A percentile compares a stretch with the other conserved stretches of the same genome.
Conservation (phyloP, 2,113 vertebrate species). For the Sciurus niger region DNA sequence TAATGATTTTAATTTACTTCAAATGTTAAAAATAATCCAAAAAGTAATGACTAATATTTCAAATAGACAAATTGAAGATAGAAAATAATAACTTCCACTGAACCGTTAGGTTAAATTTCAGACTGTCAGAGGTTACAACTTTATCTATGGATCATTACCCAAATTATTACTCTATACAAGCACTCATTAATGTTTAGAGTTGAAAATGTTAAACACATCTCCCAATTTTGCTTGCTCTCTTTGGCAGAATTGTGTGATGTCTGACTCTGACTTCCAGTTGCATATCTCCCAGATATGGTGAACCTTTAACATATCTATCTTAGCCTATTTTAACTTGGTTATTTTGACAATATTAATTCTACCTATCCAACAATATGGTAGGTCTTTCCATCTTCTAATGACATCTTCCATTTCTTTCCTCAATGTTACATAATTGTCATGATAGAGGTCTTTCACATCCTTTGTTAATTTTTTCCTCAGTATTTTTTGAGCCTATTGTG, state of each 20-base stretch:
- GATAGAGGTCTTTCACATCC: no score
- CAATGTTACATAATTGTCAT: no score
- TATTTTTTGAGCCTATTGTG: no score
- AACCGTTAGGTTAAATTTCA: neutral
- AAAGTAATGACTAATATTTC: constrained; percentile 43
- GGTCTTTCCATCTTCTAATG: no score
- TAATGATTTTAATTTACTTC: constrained; percentile 48
- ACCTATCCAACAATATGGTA: no score
- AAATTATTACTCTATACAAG: neutral
- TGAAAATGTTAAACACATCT: constrained; percentile 52
- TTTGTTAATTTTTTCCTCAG: no score
- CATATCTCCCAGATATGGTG: constrained; percentile 63
- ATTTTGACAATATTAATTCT: no score
- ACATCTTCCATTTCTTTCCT: no score
- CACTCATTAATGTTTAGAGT: neutral
- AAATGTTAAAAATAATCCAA: constrained; percentile 62
- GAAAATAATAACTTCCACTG: neutral
- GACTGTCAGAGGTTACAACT: neutral
- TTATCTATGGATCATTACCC: neutral
- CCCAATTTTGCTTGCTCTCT: constrained; percentile 77
- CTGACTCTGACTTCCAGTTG: constrained; percentile 78
- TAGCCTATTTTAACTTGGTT: no score
- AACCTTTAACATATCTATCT: no score
- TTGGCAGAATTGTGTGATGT: constrained; percentile 79
- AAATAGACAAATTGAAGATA: constrained; percentile 47